Evolutionary conservation across 2,888 invertebrate species (phyloP).

Genomic region (Petrolisthes cinctipes): DNA sequence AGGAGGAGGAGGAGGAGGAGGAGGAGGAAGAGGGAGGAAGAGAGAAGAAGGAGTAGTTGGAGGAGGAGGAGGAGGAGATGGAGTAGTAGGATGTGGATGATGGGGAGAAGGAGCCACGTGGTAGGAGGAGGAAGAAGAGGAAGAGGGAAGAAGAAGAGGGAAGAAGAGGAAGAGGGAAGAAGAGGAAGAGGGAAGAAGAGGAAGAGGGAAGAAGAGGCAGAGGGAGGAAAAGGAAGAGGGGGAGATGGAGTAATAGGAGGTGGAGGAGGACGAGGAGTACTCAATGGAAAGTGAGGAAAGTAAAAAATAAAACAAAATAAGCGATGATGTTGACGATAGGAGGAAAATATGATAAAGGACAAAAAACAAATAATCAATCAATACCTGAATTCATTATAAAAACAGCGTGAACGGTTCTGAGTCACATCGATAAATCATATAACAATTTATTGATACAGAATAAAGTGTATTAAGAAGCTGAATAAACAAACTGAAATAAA

Average conservation of each 20-base stretch:
- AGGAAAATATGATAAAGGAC: neutral
- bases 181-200: neutral
- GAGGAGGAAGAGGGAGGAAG: too few relatives aligned
- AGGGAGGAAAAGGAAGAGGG: constrained; percentile 34
- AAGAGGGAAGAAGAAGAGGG: constrained; percentile 8
- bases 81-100: neutral
- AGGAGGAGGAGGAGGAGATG: neutral
- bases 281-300: neutral
- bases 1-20: neutral
- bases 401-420: too few relatives aligned
- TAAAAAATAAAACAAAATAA: neutral
- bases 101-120: neutral
- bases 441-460: neutral
- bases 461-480: neutral
- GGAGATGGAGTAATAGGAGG: constrained; percentile 10
- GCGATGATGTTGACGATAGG: neutral
- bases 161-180: neutral
- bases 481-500: neutral
- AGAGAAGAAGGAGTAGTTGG: neutral
- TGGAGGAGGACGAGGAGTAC: constrained; percentile 25
- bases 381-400: too few relatives aligned
- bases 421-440: neutral
- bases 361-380: too few relatives aligned
- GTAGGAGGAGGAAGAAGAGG: neutral
- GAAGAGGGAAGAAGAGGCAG: neutral